A percentile compares a stretch with the other conserved stretches of the same genome.
These are phyloP conservation scores for Melanotaenia trifasciata DNA, from an alignment of 2,797 vertebrate genomes.

Conservation along the genomic window DNA sequence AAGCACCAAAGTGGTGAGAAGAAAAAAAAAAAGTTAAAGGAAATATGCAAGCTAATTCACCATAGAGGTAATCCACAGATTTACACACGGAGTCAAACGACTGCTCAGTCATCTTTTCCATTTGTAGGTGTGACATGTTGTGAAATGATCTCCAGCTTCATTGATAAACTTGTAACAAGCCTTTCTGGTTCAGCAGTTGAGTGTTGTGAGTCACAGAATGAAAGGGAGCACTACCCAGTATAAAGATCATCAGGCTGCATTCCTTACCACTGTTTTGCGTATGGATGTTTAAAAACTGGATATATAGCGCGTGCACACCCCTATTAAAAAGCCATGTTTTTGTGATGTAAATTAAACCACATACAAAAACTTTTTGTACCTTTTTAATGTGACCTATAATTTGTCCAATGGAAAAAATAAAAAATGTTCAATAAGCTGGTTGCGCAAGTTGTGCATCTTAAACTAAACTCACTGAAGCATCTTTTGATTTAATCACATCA, in stretches of 20 bases:
- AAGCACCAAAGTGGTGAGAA: background rate
- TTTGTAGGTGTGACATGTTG: background rate
- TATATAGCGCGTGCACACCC: background rate
- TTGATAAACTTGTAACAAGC: slow-evolving; percentile 25
- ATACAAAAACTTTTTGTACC: background rate
- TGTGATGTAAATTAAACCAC: background rate
- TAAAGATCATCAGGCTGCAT: slow-evolving; percentile 17
- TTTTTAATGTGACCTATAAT: background rate
- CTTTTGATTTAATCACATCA: too few species aligned
- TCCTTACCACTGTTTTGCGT: slow-evolving; percentile 17
- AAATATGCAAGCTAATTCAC: background rate
- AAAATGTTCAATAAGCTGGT: too few species aligned
- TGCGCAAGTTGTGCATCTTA: too few species aligned
- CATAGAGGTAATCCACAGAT: background rate
- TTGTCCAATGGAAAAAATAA: too few species aligned
- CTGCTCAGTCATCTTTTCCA: slow-evolving; percentile 11
- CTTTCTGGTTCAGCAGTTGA: slow-evolving; percentile 40
- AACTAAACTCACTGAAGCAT: too few species aligned
- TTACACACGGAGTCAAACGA: background rate
- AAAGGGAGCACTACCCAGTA: slow-evolving; percentile 41
- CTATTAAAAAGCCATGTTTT: background rate
- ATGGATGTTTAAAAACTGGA: background rate
- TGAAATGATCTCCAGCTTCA: slow-evolving; percentile 34
- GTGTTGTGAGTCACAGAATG: slow-evolving; percentile 56
- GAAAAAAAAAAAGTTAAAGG: background rate